phyloP scores from a whole-genome alignment of 2,113 vertebrate species.

The Notechis scutatus region DNA sequence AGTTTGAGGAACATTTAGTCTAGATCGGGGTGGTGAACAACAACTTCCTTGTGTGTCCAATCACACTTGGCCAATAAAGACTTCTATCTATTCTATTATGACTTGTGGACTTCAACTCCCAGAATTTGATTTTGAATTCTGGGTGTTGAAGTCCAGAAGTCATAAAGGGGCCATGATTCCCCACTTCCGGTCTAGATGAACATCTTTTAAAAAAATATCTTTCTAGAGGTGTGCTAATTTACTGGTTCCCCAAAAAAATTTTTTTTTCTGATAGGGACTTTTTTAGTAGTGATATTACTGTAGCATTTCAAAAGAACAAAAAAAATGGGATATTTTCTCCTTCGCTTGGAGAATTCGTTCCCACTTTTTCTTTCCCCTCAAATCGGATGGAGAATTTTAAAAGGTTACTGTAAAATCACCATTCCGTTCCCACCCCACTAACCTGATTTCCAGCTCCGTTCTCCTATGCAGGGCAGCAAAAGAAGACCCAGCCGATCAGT shows the following conservation, averaged over 20 bases:
- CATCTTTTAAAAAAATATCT: neutral
- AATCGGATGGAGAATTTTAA: neutral
- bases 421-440: no score
- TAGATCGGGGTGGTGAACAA: neutral
- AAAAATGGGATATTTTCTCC: neutral
- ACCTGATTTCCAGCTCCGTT: no score
- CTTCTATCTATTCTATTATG: no score
- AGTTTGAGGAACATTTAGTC: no score
- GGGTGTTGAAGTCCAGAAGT: neutral
- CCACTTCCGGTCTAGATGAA: neutral
- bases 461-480: no score
- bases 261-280: neutral
- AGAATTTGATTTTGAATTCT: neutral
- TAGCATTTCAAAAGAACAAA: neutral
- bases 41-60: no score
- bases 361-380: neutral
- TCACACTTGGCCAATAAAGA: no score
- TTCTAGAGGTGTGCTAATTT: neutral
- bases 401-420: no score
- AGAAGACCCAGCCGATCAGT: no score
- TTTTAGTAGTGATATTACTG: neutral
- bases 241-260: neutral
- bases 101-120: no score
- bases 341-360: neutral
- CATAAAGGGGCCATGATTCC: no score